Conservation (phyloP, 2,888 invertebrate species). For the Junonia oenone region DNA sequence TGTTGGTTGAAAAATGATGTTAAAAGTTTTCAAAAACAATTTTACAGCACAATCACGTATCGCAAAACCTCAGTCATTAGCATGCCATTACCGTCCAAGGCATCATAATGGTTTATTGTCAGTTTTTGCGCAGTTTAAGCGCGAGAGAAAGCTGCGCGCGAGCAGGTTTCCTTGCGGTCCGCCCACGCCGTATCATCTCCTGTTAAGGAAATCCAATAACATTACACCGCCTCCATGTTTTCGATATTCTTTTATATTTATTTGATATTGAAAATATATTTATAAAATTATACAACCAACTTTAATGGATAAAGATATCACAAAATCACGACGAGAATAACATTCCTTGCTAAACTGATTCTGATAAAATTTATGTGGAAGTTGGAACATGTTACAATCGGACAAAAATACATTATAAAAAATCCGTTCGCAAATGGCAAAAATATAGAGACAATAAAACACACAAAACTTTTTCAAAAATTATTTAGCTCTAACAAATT, state of each 20-base stretch:
- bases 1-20: too few species aligned
- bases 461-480: too few species aligned
- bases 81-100: not conserved
- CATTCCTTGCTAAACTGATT: too few species aligned
- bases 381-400: too few species aligned
- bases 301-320: too few species aligned
- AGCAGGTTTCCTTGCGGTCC: conserved; percentile 13
- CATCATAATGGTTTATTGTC: conserved; percentile 2
- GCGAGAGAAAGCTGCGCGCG: conserved; percentile 17
- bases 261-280: too few species aligned
- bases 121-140: conserved; percentile 5
- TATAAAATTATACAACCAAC: not conserved
- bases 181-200: conserved; percentile 21
- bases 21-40: not conserved
- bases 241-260: conserved; percentile 9
- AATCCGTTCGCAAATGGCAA: too few species aligned
- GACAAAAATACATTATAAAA: too few species aligned
- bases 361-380: too few species aligned
- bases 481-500: too few species aligned
- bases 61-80: not conserved
- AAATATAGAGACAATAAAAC: too few species aligned
- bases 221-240: conserved; percentile 14
- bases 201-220: conserved; percentile 19
- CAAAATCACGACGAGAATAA: too few species aligned
- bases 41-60: not conserved